These are phyloP conservation scores for Catostylus mosaicus DNA, from an alignment of 30 jellyfish, hydroid and myxozoan species.

Conservation along the genomic window DNA sequence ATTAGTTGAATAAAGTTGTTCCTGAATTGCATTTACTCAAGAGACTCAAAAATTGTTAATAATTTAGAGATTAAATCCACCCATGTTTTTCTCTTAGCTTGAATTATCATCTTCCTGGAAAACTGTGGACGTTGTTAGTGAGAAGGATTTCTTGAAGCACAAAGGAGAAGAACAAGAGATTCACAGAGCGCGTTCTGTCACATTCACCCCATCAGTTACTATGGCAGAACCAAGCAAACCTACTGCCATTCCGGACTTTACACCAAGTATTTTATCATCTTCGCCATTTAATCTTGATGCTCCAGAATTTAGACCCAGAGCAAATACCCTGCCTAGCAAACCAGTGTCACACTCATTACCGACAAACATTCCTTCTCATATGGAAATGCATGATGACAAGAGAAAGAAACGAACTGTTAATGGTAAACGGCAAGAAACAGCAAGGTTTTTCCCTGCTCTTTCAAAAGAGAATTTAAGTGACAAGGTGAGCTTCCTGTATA, in stretches of 20 bases:
- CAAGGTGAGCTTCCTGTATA: conserved; percentile 72
- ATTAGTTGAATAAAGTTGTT: no score
- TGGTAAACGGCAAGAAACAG: conserved; percentile 47
- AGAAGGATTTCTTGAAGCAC: conserved; percentile 71
- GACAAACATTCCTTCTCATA: conserved; percentile 60
- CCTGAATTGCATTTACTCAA: no score
- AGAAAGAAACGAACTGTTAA: conserved; percentile 35
- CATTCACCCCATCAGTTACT: conserved; percentile 60
- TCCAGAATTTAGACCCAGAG: conserved; percentile 91
- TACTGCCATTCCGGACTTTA: conserved; percentile 52
- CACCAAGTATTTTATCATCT: conserved; percentile 61
- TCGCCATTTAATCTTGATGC: conserved; percentile 80
- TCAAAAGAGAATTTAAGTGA: conserved; percentile 74
- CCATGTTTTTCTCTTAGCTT: conserved; percentile 60
- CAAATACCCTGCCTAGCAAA: conserved; percentile 58
- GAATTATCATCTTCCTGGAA: conserved; percentile 87
- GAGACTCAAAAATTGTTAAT: no score
- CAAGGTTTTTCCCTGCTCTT: conserved; percentile 90
- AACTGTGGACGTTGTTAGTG: conserved; percentile 83
- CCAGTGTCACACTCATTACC: conserved; percentile 82
- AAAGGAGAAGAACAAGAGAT: conserved; percentile 66
- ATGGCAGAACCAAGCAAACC: conserved; percentile 33
- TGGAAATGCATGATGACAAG: conserved; percentile 46
- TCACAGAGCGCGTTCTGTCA: conserved; percentile 71
- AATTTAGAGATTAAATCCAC: no score